Evolutionary conservation across 2,113 vertebrate genomes (phyloP), one percentile per base, ranked within the genome.

Genomic region (Protomyctophum bolini): DNA sequence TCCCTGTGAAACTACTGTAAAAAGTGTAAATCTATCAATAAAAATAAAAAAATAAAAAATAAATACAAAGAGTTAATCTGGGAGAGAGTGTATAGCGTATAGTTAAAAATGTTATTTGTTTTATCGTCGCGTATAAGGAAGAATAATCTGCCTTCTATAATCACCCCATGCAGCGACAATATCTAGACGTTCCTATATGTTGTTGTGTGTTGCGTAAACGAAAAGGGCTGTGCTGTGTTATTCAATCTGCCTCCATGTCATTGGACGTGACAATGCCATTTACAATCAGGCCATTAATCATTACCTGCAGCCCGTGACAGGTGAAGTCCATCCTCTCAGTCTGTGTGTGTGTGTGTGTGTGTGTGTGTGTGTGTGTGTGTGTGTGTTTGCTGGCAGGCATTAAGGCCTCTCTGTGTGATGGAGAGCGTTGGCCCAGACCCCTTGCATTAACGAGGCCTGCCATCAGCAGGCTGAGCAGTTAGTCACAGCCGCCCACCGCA

Each of bases 371-470:
- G 51, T 66, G 33, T 33, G 33, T 33, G 33, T 84, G 63, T 83
- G 61, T 73, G 52, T 58, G 73, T 86, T 87, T 83, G 79, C 84
- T 87, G 61, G 63, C 85, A 87, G 83, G 85, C 86, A 82, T 83
- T 70, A 68, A n/a, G 86, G 75, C 69, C 66, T 63, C 71, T 41
- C n/a, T n/a, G n/a, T n/a, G 74, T 73, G 81, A 86, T 83, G 79
- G 80, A 83, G 85, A 82, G 77, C 83, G 84, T 83, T 79, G 87
- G 82, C 89, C 83, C 80, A 70, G 80, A 89, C 87, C 89, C 67
- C 83, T 77, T n/a, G 86, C 82, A 86, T 89, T 91, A 89, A 91
- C 86, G 82, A 90, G 84, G 74, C 83, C n/a, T 80, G 84, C 81
- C 86, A 81, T 89, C 86, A 83, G 87, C 84, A 77, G 81, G 75